These are phyloP conservation scores for Patiria pectinifera DNA, from an alignment of 53 echinoderm and acorn worm genomes.

Conservation along the genomic window DNA sequence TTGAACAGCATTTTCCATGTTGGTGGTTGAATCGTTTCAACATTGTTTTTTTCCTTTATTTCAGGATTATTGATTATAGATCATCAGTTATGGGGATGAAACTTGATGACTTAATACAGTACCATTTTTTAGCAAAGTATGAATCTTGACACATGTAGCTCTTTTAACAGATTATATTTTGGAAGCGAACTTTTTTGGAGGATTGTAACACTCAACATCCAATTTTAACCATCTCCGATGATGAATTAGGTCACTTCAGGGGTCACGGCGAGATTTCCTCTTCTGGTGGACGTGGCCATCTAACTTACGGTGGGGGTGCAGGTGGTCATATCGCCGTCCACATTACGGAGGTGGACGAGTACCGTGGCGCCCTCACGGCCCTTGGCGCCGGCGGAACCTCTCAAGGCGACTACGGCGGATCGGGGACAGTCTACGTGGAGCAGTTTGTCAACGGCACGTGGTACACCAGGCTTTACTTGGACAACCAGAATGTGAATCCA, in stretches of 20 bases:
- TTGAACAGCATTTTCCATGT: too few species aligned
- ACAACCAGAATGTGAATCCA: slow-evolving; percentile 77
- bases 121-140: too few species aligned
- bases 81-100: too few species aligned
- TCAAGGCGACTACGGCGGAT: slow-evolving; percentile 75
- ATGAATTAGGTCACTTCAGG: slow-evolving; percentile 74
- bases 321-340: slow-evolving; percentile 93
- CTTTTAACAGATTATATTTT: too few species aligned
- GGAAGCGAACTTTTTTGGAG: neutral
- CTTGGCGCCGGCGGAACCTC: slow-evolving; percentile 75
- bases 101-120: too few species aligned
- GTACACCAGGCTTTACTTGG: slow-evolving; percentile 84
- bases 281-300: slow-evolving; percentile 77
- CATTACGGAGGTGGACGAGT: slow-evolving; percentile 78
- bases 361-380: slow-evolving; percentile 79
- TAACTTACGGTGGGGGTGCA: slow-evolving; percentile 81
- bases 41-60: too few species aligned
- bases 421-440: slow-evolving; percentile 90
- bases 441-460: slow-evolving; percentile 77
- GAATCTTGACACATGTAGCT: too few species aligned
- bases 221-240: neutral
- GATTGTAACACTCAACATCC: neutral
- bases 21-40: too few species aligned
- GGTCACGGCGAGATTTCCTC: slow-evolving; percentile 83
- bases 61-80: too few species aligned